These are phyloP conservation scores for Amiota minor DNA, from an alignment of 2,888 invertebrate genomes.

Conservation along the genomic window DNA sequence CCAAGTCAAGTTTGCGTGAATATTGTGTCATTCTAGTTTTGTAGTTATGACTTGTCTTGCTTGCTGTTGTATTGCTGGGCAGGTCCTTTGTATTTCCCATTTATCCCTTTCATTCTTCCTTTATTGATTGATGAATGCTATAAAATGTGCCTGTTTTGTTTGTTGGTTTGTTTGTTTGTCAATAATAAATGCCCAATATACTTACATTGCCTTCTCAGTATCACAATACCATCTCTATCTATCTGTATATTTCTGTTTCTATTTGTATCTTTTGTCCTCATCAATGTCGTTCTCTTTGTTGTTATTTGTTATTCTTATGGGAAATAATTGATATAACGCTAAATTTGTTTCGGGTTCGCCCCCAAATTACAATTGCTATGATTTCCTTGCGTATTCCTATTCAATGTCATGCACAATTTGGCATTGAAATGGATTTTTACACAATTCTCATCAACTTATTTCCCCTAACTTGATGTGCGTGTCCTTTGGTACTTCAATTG, in stretches of 20 bases:
- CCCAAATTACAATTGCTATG: not conserved
- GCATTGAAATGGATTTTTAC: conserved; percentile 17
- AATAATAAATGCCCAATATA: conserved; percentile 23
- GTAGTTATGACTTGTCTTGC: conserved; percentile 22
- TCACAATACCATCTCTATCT: too few relatives aligned
- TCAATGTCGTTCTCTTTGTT: not conserved
- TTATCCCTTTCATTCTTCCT: not conserved
- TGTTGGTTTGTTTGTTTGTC: not conserved
- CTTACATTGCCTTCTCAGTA: not conserved
- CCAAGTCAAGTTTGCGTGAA: not conserved
- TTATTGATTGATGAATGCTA: conserved; percentile 12
- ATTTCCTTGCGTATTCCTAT: not conserved
- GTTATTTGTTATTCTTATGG: conserved; percentile 35
- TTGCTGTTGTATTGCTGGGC: not conserved
- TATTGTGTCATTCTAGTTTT: conserved; percentile 22
- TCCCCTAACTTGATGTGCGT: not conserved
- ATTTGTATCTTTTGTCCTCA: not conserved
- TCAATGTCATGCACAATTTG: conserved; percentile 29
- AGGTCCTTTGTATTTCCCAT: not conserved
- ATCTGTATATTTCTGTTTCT: too few relatives aligned
- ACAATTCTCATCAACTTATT: not conserved
- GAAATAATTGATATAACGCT: conserved; percentile 63
- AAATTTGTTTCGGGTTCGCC: conserved; percentile 49
- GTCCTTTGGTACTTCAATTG: not conserved
- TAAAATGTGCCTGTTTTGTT: not conserved